Conservation (phyloP, 2,113 vertebrate genomes). For the Rafetus swinhoei region DNA sequence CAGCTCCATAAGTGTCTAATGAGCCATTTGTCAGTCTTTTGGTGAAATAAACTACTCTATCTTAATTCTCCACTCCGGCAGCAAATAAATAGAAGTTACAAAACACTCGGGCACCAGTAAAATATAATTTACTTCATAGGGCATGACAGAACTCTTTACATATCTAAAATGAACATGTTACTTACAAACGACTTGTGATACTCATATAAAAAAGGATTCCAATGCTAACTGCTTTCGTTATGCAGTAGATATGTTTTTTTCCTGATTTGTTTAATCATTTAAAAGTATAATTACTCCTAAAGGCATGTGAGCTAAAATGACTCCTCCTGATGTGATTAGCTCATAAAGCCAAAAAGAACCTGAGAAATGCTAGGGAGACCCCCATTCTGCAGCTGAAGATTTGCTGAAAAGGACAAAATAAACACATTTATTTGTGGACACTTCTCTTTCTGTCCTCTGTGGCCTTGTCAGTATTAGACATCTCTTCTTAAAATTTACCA, state of each 20-base stretch:
- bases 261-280: constrained; percentile 83
- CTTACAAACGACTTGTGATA: constrained; percentile 81
- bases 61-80: constrained; percentile 83
- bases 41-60: constrained; percentile 83
- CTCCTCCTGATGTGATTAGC: constrained; percentile 74
- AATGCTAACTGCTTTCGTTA: constrained; percentile 77
- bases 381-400: constrained; percentile 47
- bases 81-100: constrained; percentile 84
- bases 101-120: constrained; percentile 81
- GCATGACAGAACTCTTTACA: constrained; percentile 78
- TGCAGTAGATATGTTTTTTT: constrained; percentile 69
- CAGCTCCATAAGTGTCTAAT: constrained; percentile 82
- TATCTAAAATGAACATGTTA: constrained; percentile 79
- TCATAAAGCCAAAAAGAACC: constrained; percentile 71
- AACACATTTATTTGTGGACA: constrained; percentile 54
- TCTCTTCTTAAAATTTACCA: background rate
- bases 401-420: constrained; percentile 53
- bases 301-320: constrained; percentile 76
- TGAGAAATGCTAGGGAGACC: constrained; percentile 4
- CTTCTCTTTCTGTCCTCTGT: constrained; percentile 30
- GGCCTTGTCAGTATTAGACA: background rate
- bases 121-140: constrained; percentile 82
- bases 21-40: constrained; percentile 84
- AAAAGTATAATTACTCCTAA: constrained; percentile 81
- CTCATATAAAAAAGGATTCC: constrained; percentile 74